These are phyloP conservation scores for Choloepus didactylus DNA, from an alignment of 2,797 vertebrate genomes.

Conservation along the genomic window DNA sequence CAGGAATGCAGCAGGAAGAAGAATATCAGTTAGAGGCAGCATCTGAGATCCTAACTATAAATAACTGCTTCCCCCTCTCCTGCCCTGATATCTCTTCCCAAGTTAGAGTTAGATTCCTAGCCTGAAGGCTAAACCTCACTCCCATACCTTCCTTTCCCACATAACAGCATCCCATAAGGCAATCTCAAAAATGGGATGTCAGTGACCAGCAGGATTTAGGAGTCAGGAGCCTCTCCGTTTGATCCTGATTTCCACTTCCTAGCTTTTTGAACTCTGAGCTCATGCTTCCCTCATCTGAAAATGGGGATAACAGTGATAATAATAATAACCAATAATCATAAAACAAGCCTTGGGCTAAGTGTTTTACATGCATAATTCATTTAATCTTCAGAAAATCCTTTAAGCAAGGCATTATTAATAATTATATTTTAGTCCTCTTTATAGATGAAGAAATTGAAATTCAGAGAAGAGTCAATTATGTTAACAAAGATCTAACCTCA, in stretches of 20 bases:
- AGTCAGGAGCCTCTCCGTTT: not conserved
- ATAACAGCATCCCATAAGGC: not conserved
- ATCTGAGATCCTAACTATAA: not conserved
- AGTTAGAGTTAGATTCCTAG: not conserved
- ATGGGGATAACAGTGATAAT: not conserved
- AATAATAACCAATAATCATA: not conserved
- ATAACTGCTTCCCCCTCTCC: not conserved
- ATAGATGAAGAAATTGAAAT: not conserved
- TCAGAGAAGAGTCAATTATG: not conserved
- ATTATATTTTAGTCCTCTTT: not conserved
- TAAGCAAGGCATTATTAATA: not conserved
- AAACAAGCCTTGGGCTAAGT: not conserved
- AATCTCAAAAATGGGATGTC: no score
- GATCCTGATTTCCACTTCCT: not conserved
- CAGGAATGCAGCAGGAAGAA: not conserved
- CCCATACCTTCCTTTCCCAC: not conserved
- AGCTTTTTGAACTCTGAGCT: not conserved
- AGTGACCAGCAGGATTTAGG: not conserved
- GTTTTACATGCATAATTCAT: not conserved
- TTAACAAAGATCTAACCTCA: not conserved
- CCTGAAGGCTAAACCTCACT: not conserved
- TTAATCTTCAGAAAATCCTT: not conserved
- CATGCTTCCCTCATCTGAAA: not conserved
- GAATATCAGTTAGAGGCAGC: not conserved
- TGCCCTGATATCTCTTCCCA: not conserved